Evolutionary conservation across 2,113 vertebrate species (phyloP).

Genomic region (Setophaga coronata): DNA sequence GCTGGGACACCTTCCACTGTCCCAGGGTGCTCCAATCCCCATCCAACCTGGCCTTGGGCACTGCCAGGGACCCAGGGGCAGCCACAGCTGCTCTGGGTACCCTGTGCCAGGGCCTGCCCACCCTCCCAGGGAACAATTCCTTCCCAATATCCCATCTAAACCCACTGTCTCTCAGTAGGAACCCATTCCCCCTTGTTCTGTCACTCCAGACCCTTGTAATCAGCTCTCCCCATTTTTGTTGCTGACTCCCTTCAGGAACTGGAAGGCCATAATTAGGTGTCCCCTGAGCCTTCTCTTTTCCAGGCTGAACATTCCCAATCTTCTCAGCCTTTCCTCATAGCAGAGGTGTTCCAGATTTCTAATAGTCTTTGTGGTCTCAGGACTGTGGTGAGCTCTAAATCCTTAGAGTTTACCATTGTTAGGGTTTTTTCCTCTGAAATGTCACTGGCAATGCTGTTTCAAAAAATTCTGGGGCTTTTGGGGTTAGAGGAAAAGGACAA

Average conservation of each 20-base stretch:
- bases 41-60: rapidly evolving
- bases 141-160: background rate
- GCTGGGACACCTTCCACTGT: background rate
- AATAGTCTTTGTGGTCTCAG: background rate
- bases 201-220: background rate
- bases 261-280: background rate
- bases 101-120: background rate
- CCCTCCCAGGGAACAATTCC: background rate
- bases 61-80: background rate
- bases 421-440: background rate
- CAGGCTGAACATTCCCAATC: background rate
- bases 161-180: background rate
- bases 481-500: background rate
- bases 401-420: background rate
- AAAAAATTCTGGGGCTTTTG: background rate
- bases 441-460: background rate
- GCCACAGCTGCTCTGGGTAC: background rate
- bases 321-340: background rate
- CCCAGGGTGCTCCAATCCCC: rapidly evolving
- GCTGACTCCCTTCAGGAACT: background rate
- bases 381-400: background rate
- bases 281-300: background rate
- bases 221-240: background rate
- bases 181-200: background rate
- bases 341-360: background rate